A percentile compares a stretch with the other conserved stretches of the same genome.
These are phyloP conservation scores for Agonopterix arenella DNA, from an alignment of 2,888 invertebrate species.

Conservation along the genomic window DNA sequence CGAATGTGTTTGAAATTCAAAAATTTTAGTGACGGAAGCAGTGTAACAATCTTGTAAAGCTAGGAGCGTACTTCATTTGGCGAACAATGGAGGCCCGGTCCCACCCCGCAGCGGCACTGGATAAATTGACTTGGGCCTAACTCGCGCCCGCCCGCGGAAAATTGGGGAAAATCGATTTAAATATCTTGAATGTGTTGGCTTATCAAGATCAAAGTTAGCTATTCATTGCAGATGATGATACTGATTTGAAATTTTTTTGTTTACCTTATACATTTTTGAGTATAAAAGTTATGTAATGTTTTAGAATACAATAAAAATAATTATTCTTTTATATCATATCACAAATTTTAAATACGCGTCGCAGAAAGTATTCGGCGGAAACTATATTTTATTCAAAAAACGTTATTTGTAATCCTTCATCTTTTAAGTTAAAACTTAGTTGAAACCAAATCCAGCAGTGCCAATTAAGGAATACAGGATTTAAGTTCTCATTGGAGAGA, in stretches of 20 bases:
- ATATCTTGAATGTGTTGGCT: conserved; percentile 72
- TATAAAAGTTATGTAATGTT: too few relatives aligned
- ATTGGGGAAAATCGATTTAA: conserved; percentile 76
- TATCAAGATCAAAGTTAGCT: conserved; percentile 50
- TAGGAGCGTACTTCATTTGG: conserved; percentile 66
- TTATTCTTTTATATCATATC: too few relatives aligned
- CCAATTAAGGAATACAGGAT: conserved; percentile 52
- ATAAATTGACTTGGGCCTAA: conserved; percentile 68
- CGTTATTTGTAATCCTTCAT: too few relatives aligned
- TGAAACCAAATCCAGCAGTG: conserved; percentile 36
- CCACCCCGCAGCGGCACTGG: conserved; percentile 57
- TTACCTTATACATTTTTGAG: too few relatives aligned
- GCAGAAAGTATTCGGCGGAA: background rate
- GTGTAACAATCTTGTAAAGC: conserved; percentile 59
- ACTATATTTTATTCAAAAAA: too few relatives aligned
- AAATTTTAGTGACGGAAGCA: conserved; percentile 41
- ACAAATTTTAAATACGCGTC: background rate
- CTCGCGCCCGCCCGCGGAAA: conserved; percentile 68
- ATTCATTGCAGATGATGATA: too few relatives aligned
- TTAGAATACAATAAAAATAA: too few relatives aligned
- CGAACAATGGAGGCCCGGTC: conserved; percentile 63
- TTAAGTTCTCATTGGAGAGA: conserved; percentile 39
- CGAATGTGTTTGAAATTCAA: conserved; percentile 5
- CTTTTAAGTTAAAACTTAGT: too few relatives aligned
- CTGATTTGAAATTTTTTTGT: too few relatives aligned